Evolutionary conservation across 1,140 invertebrate genomes (phyloP).

Genomic region (Periplaneta americana): DNA sequence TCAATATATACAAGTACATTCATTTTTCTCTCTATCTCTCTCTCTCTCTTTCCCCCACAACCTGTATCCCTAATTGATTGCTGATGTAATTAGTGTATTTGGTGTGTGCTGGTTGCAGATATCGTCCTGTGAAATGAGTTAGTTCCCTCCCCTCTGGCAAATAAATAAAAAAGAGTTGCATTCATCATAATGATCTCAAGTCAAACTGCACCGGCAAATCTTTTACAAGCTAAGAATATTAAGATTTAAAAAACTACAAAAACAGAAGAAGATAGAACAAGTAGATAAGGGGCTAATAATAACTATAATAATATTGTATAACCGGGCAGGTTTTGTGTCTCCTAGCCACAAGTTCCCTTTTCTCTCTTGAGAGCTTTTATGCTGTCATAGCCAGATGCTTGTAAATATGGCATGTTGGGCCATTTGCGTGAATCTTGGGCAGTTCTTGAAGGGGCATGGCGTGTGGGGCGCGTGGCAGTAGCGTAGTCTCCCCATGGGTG

Average conservation of each 20-base stretch:
- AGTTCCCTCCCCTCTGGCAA: neutral
- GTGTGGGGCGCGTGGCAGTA: neutral
- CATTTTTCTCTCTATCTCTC: neutral
- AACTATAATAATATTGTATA: no score
- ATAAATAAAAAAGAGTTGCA: neutral
- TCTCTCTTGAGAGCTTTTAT: neutral
- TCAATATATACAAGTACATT: neutral
- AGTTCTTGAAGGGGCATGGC: neutral
- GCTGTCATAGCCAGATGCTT: neutral
- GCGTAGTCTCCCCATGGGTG: neutral
- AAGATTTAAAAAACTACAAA: neutral
- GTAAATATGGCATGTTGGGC: neutral
- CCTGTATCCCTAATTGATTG: neutral
- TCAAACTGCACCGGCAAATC: neutral
- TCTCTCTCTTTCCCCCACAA: neutral
- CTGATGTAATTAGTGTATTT: neutral
- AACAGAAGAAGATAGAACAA: neutral
- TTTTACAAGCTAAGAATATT: neutral
- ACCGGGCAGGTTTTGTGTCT: neutral
- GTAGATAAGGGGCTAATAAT: neutral
- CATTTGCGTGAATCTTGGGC: neutral
- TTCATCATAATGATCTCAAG: neutral
- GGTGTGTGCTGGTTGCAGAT: neutral
- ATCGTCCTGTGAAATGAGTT: neutral
- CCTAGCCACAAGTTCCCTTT: neutral